Base-by-base conservation (phyloP, 2,797 vertebrate species). In the Acipenser ruthenus region DNA sequence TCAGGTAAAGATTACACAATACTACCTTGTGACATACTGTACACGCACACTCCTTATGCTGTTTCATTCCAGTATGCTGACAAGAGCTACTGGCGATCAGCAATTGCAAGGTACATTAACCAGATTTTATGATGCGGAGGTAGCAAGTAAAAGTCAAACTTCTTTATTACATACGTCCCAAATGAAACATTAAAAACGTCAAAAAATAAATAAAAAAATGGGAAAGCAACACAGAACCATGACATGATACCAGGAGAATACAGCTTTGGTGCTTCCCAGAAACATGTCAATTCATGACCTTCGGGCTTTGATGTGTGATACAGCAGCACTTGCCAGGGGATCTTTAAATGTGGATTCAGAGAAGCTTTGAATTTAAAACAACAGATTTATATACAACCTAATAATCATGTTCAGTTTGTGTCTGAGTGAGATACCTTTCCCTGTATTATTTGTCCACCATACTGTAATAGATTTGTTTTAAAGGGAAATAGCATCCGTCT, bases 111-210 rank as follows among this genome's bases (percentile, higher is more conserved):
- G 59, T 7, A 23, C 13, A 50, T 63, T 51, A 68, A 63, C 37
- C 47, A 48, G 18, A 56, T 50, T 68, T 68, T 63, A 68, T 63
- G 60, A 56, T 51, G 51, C 67, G 52, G 62, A 47, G 11, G 23
- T 37, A 12, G 48, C 50, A 63, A 68, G 52, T 63, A 10, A 59
- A 67, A 18, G 7, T 7, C 55, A 11, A 15, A 51, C 37, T 18
- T 62, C 50, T n/a, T 10, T 8, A 10, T 51, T 18, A 10, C 61
- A 37, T 52, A 53, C 10, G 9, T 13, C 50, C 4, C 65, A n/a
- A 2, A 15, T 60, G 48, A 37, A 13, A 37, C 51, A 15, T 49
- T 63, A 18, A 37, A 37, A 37, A 2, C 4, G 23, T 37, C 23
- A 37, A 37, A 37, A 3, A 37, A 3, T 3, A 37, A 37, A 3